Conservation (phyloP, 2,797 vertebrate species). For the Periophthalmus magnuspinnatus region DNA sequence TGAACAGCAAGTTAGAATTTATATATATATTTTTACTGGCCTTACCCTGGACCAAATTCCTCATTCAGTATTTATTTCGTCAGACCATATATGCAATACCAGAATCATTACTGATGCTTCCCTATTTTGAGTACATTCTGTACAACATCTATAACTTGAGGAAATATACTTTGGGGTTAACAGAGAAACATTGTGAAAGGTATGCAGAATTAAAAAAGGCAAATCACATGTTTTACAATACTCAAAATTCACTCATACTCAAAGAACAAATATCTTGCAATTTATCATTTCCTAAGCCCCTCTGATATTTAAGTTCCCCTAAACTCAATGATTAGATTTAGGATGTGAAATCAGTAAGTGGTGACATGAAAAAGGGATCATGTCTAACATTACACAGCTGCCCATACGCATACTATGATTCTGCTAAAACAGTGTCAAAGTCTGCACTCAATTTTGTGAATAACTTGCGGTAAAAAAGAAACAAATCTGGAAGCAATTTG, state of each 20-base stretch:
- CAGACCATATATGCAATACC: neutral
- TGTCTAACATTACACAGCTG: constrained; percentile 50
- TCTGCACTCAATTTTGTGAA: constrained; percentile 80
- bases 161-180: too few species aligned
- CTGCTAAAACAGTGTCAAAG: constrained; percentile 73
- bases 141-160: too few species aligned
- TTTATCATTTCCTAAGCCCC: neutral
- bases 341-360: constrained; percentile 51
- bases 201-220: too few species aligned
- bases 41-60: neutral
- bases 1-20: neutral
- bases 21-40: too few species aligned
- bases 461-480: constrained; percentile 72
- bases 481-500: constrained; percentile 83
- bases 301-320: neutral
- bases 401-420: constrained; percentile 55
- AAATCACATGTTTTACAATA: too few species aligned
- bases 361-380: constrained; percentile 35
- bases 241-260: too few species aligned
- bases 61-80: neutral
- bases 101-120: neutral
- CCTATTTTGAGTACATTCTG: too few species aligned
- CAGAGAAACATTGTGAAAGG: too few species aligned
- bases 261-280: neutral
- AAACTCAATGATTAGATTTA: constrained; percentile 42